These are phyloP conservation scores for Heliconius cydno DNA, from an alignment of 2,888 invertebrate genomes.

Conservation along the genomic window DNA sequence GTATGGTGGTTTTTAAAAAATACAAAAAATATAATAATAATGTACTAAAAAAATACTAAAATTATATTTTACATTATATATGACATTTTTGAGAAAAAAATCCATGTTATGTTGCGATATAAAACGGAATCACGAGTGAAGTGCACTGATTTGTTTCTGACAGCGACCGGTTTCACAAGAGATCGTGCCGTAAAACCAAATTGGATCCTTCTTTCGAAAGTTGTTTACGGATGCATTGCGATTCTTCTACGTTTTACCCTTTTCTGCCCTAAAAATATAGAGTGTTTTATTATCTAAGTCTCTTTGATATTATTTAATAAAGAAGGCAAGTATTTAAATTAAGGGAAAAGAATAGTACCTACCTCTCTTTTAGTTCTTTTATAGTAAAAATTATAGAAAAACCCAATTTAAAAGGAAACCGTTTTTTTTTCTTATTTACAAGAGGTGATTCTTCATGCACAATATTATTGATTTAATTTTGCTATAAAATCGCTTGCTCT, in stretches of 20 bases:
- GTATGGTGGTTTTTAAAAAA: neutral
- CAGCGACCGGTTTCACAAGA: constrained; percentile 20
- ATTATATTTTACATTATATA: too few species aligned
- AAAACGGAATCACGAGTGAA: constrained; percentile 22
- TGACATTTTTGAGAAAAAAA: neutral
- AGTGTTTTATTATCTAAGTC: neutral
- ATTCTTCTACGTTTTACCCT: neutral
- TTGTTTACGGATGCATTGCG: constrained; percentile 21
- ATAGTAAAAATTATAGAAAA: too few species aligned
- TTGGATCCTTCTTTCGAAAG: constrained; percentile 19
- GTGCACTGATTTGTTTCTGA: constrained; percentile 28
- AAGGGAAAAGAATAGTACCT: too few species aligned
- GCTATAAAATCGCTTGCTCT: too few species aligned
- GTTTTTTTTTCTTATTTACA: too few species aligned
- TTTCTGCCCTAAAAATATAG: neutral
- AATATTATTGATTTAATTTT: too few species aligned
- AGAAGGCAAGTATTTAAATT: neutral
- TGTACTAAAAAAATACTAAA: neutral
- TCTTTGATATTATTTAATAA: neutral
- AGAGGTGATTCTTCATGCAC: too few species aligned
- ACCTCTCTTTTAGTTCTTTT: too few species aligned
- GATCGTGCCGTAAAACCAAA: constrained; percentile 18
- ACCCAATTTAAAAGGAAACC: too few species aligned
- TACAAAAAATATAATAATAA: neutral
- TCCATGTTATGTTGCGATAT: neutral